These are phyloP conservation scores for Drosophila robusta DNA, from an alignment of 2,888 invertebrate genomes.

Conservation along the genomic window DNA sequence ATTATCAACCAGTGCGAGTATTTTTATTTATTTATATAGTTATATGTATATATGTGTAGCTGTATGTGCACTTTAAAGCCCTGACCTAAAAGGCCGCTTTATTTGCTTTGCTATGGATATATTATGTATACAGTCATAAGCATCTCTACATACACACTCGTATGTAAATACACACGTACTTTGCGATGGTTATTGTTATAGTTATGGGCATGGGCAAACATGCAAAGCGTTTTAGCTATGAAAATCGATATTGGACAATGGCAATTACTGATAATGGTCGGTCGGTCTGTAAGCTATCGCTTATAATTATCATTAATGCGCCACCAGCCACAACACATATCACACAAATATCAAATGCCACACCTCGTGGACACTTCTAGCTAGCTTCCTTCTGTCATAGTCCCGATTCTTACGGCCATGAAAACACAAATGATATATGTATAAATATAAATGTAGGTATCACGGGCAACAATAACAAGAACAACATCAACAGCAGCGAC, in stretches of 20 bases:
- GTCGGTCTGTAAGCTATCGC: slow-evolving; percentile 25
- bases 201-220: slow-evolving; percentile 47
- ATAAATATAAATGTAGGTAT: slow-evolving; percentile 19
- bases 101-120: slow-evolving; percentile 49
- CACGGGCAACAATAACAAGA: slow-evolving; percentile 17
- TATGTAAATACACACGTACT: slow-evolving; percentile 8
- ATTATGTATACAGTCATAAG: not conserved
- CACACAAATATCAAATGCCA: slow-evolving; percentile 32
- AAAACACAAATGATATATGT: slow-evolving; percentile 30
- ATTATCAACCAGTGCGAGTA: slow-evolving; percentile 66
- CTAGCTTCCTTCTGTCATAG: slow-evolving; percentile 23
- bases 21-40: slow-evolving; percentile 30
- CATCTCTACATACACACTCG: not conserved
- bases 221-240: slow-evolving; percentile 63
- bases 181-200: slow-evolving; percentile 24
- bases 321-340: slow-evolving; percentile 20
- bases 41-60: slow-evolving; percentile 8
- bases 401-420: slow-evolving; percentile 49
- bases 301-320: slow-evolving; percentile 57
- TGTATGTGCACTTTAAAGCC: slow-evolving; percentile 58
- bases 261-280: slow-evolving; percentile 71
- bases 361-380: slow-evolving; percentile 28
- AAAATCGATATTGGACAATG: slow-evolving; percentile 76
- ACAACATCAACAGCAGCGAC: slow-evolving; percentile 21
- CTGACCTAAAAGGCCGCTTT: slow-evolving; percentile 71